phyloP scores from a whole-genome alignment of 2,888 invertebrate species.

The Alviniconcha strummeri region DNA sequence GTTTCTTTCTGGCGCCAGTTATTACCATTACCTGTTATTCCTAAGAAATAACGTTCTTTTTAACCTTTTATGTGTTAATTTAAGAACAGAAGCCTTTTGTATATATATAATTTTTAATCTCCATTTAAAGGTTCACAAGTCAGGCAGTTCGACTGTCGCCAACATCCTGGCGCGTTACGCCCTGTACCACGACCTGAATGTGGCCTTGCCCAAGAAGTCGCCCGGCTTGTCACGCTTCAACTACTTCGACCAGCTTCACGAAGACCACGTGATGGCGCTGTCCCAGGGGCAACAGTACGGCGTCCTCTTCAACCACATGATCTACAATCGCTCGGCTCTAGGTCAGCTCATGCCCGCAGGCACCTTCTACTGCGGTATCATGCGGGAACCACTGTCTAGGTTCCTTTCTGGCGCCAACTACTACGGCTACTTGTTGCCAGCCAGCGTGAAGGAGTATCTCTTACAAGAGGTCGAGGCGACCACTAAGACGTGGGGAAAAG shows the following conservation, averaged over 20 bases:
- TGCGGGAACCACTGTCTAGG: conserved; percentile 49
- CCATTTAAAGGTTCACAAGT: conserved; percentile 54
- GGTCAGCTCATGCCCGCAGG: conserved; percentile 43
- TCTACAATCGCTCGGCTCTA: conserved; percentile 49
- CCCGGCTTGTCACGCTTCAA: conserved; percentile 24
- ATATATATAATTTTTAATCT: neutral
- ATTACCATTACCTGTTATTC: conserved; percentile 33
- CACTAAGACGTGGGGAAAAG: neutral
- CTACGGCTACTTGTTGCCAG: conserved; percentile 30
- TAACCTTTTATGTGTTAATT: no score
- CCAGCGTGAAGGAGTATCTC: neutral
- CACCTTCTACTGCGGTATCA: conserved; percentile 47
- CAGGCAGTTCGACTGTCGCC: conserved; percentile 56
- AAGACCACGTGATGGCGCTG: conserved; percentile 45
- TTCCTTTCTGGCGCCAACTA: conserved; percentile 51
- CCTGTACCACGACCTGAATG: conserved; percentile 42
- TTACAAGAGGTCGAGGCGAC: neutral
- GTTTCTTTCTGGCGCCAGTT: conserved; percentile 50
- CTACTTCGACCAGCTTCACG: conserved; percentile 41
- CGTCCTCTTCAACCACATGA: conserved; percentile 57
- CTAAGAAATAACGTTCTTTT: no score
- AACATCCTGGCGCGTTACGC: conserved; percentile 55
- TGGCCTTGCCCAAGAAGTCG: conserved; percentile 47
- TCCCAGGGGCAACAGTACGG: conserved; percentile 47
- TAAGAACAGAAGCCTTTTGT: no score